These are phyloP conservation scores for Pterostichus madidus DNA, from an alignment of 2,888 invertebrate genomes.

Conservation along the genomic window DNA sequence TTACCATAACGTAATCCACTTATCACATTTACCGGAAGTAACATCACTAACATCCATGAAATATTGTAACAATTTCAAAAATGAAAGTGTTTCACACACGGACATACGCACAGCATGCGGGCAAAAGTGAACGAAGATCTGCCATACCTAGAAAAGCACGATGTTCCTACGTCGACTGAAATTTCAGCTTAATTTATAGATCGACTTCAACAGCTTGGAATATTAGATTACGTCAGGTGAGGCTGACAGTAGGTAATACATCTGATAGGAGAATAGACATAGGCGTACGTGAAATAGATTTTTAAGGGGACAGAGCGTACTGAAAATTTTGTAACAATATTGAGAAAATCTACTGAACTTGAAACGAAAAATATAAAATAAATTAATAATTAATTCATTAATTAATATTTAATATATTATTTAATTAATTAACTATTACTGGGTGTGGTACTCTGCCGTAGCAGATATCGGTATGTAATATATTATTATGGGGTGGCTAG, in stretches of 20 bases:
- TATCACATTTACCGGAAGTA: slow-evolving; percentile 45
- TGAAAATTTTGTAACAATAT: no score
- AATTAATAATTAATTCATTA: no score
- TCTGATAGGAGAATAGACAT: neutral
- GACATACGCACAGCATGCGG: slow-evolving; percentile 25
- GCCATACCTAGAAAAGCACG: neutral
- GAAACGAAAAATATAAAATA: no score
- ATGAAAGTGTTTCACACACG: slow-evolving; percentile 53
- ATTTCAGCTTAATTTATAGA: slow-evolving; percentile 19
- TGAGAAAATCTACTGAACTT: no score
- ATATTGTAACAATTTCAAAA: slow-evolving; percentile 46
- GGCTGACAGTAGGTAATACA: neutral
- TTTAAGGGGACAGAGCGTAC: no score
- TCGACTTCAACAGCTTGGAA: neutral
- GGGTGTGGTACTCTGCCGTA: no score
- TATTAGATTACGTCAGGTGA: neutral
- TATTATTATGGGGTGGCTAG: no score
- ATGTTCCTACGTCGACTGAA: neutral
- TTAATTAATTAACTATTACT: no score
- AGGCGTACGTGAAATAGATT: no score
- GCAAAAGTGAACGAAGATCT: neutral
- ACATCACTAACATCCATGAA: slow-evolving; percentile 39
- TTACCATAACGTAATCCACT: slow-evolving; percentile 10
- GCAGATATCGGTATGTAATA: no score
- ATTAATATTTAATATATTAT: no score